Percentiles rank a stretch among this genome's conserved stretches.
These are phyloP conservation scores for Orchestia grillus DNA, from an alignment of 1,140 invertebrate genomes.

Conservation along the genomic window DNA sequence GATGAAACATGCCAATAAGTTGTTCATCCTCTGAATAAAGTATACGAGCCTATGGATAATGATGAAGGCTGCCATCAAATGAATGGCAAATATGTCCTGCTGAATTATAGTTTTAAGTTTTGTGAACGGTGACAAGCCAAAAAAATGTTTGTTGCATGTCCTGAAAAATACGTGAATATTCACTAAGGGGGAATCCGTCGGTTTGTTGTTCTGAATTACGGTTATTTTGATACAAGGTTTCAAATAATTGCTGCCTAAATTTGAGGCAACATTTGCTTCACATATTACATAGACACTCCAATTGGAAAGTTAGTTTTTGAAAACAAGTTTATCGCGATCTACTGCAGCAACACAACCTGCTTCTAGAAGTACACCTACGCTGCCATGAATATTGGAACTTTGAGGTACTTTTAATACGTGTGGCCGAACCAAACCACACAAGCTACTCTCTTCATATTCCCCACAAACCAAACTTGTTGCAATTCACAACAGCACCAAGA, in stretches of 20 bases:
- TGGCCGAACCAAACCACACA: background rate
- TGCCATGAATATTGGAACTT: background rate
- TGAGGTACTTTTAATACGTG: too few species aligned
- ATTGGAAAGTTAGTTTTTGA: background rate
- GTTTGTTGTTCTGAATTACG: background rate
- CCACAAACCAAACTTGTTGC: background rate
- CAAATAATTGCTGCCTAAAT: background rate
- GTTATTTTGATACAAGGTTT: background rate
- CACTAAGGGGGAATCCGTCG: background rate
- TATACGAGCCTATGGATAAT: background rate
- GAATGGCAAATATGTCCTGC: background rate
- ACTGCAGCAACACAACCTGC: background rate
- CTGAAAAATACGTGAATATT: background rate
- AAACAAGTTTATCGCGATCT: background rate
- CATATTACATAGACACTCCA: background rate
- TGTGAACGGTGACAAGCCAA: background rate
- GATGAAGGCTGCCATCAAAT: background rate
- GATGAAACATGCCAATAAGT: background rate
- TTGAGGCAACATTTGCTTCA: background rate
- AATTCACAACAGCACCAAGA: background rate
- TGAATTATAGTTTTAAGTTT: background rate
- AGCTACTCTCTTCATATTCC: background rate
- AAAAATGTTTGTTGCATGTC: background rate
- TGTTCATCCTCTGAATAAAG: background rate
- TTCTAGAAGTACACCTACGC: background rate